These are phyloP conservation scores for Tipula lateralis DNA, from an alignment of 2,888 invertebrate genomes.

Conservation along the genomic window DNA sequence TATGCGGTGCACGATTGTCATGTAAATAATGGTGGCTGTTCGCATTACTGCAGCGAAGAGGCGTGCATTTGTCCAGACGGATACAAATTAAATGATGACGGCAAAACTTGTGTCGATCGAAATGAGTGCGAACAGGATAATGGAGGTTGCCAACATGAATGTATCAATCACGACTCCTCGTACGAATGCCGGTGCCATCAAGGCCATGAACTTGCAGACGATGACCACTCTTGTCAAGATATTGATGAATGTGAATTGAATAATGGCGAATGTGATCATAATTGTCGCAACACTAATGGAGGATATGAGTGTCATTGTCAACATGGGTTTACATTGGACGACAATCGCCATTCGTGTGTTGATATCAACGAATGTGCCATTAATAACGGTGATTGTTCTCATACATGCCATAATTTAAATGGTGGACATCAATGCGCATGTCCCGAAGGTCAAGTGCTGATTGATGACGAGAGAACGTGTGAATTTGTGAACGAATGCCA, in stretches of 20 bases:
- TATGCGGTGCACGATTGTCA: constrained; percentile 52
- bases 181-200: constrained; percentile 52
- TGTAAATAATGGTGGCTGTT: constrained; percentile 57
- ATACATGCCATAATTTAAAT: constrained; percentile 48
- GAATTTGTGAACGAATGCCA: constrained; percentile 53
- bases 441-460: constrained; percentile 40
- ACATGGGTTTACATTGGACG: constrained; percentile 48
- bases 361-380: constrained; percentile 52
- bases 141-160: constrained; percentile 48
- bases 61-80: constrained; percentile 48
- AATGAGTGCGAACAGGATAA: constrained; percentile 53
- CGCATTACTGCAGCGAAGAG: constrained; percentile 53
- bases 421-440: constrained; percentile 44
- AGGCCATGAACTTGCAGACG: constrained; percentile 46
- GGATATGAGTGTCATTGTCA: constrained; percentile 50
- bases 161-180: constrained; percentile 51
- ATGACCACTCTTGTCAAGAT: constrained; percentile 42
- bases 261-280: constrained; percentile 40
- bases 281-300: constrained; percentile 47
- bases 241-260: constrained; percentile 53
- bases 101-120: constrained; percentile 51
- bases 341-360: constrained; percentile 43
- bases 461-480: constrained; percentile 42
- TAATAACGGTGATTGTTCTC: constrained; percentile 49
- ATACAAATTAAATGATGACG: constrained; percentile 45